Base-by-base conservation (phyloP, 2,113 vertebrate genomes). In the Muscicapa adusta region DNA sequence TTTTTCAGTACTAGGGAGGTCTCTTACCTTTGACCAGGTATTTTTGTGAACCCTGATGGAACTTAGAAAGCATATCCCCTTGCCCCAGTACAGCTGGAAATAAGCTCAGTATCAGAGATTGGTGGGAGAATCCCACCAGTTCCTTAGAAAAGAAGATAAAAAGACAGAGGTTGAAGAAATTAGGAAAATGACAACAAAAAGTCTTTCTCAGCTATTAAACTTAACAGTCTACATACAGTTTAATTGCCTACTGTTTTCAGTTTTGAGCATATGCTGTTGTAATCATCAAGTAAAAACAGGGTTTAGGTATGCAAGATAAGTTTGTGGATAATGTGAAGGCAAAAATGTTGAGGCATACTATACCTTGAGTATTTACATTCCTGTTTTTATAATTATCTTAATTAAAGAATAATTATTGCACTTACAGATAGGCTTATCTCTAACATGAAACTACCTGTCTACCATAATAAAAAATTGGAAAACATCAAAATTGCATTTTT, bases 351-450 rank as follows among this genome's bases (percentile, higher is more conserved):
- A 94, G 97, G 95, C 94, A 96, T 94, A 97, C 91, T 87, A 90
- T 91, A 96, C 93, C 92, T 88, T 84, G 72, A 97, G 93, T 98
- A 96, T 98, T 97, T 98, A 97, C 98, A 98, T 98, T 98, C 97
- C 98, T 96, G 76, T 97, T 97, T 97, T 98, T 96, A 96, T 96
- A 98, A 98, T 98, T 98, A 97, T 96, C 97, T 97, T 98, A 98
- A 98, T 98, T 98, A 98, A 98, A 97, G 93, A 97, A 97, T 94
- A 97, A 98, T 98, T 98, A 98, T 85, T 94, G 91, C 94, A 81
- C 94, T 92, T 95, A 95, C 89, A 98, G 97, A 97, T 97, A 97
- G 53, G 73, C 97, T 97, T 97, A 97, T 96, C 97, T 82, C 93
- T 72, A 96, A 97, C 98, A 97, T 97, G 98, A 98, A 98, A 93